phyloP scores from a whole-genome alignment of 2,888 invertebrate genomes.

The Cheilosia urbana region DNA sequence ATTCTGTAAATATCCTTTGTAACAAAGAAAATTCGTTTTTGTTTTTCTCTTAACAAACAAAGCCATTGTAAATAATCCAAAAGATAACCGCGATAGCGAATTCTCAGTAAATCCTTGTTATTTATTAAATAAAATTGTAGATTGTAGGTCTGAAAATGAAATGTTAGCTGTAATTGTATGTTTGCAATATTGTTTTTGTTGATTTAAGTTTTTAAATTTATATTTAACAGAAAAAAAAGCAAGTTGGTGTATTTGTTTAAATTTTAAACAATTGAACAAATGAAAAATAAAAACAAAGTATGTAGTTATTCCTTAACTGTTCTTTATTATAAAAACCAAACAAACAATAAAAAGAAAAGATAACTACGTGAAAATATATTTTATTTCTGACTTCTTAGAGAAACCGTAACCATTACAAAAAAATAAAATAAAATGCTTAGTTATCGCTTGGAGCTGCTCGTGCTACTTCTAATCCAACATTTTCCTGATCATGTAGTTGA shows the following conservation, averaged over 20 bases:
- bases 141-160: constrained; percentile 41
- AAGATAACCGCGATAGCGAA: constrained; percentile 26
- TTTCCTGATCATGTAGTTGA: constrained; percentile 98
- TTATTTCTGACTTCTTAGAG: constrained; percentile 25
- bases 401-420: constrained; percentile 42
- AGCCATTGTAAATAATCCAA: constrained; percentile 53
- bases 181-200: constrained; percentile 51
- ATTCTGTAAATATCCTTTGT: constrained; percentile 1
- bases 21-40: constrained; percentile 14
- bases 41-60: background rate
- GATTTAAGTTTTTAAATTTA: constrained; percentile 53
- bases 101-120: constrained; percentile 56
- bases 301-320: constrained; percentile 41
- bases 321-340: constrained; percentile 54
- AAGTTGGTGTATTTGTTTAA: constrained; percentile 25
- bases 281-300: constrained; percentile 27
- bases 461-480: constrained; percentile 85
- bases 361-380: constrained; percentile 23
- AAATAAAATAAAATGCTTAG: constrained; percentile 55
- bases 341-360: constrained; percentile 20
- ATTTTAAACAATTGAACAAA: constrained; percentile 43
- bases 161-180: constrained; percentile 49
- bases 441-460: background rate
- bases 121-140: constrained; percentile 58
- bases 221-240: constrained; percentile 26